phyloP scores from a whole-genome alignment of 1,140 invertebrate genomes.

The Pogonognathellus flavescens region DNA sequence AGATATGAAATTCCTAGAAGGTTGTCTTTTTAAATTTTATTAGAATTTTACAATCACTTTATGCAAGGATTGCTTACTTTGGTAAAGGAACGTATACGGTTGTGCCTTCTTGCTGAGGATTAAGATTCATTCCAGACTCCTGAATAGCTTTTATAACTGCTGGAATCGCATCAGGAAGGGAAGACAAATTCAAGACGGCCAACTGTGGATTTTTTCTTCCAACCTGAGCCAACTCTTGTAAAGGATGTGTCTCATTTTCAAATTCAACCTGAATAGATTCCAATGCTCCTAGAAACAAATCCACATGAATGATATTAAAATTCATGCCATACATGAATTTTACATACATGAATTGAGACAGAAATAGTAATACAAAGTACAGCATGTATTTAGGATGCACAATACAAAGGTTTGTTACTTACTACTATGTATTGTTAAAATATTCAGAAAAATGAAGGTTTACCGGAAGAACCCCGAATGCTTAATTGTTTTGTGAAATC shows the following conservation, averaged over 20 bases:
- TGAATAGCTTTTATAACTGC: constrained; percentile 81
- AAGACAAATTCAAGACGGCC: constrained; percentile 83
- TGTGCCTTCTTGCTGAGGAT: constrained; percentile 94
- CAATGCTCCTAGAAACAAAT: constrained; percentile 70
- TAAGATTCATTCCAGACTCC: constrained; percentile 89
- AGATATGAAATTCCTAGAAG: too few relatives aligned
- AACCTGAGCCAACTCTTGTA: constrained; percentile 92
- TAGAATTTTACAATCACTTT: neutral
- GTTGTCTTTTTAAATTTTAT: neutral
- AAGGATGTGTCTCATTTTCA: constrained; percentile 84
- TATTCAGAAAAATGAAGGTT: constrained; percentile 14
- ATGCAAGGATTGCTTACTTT: constrained; percentile 77
- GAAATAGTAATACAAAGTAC: too few relatives aligned
- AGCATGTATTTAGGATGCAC: too few relatives aligned
- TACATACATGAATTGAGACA: too few relatives aligned
- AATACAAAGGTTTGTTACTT: too few relatives aligned
- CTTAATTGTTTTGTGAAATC: constrained; percentile 83
- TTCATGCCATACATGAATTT: too few relatives aligned
- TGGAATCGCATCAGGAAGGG: constrained; percentile 87
- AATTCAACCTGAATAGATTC: constrained; percentile 82
- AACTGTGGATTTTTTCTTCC: constrained; percentile 88
- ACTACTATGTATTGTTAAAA: too few relatives aligned
- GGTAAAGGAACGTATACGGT: constrained; percentile 88
- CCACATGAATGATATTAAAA: constrained; percentile 22
- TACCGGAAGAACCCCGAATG: constrained; percentile 70